A percentile compares a stretch with the other conserved stretches of the same genome.
Evolutionary conservation across 2,888 invertebrate genomes (phyloP).

Genomic region (Nemotelus pantherinus): DNA sequence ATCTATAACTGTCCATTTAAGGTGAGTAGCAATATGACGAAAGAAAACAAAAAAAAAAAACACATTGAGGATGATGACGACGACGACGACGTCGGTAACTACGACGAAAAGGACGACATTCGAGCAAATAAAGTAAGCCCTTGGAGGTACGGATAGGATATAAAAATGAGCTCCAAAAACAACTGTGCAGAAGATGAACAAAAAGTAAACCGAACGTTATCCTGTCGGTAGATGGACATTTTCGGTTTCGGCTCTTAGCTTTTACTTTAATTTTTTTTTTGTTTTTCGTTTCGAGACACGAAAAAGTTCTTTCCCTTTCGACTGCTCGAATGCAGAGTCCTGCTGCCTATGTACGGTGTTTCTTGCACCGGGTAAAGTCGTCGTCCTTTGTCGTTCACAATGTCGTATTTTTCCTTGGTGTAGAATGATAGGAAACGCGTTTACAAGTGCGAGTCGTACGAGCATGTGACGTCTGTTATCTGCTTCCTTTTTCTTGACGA

Average conservation of each 20-base stretch:
- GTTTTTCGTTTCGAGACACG: slow-evolving; percentile 37
- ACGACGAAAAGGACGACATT: slow-evolving; percentile 27
- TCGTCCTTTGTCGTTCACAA: slow-evolving; percentile 34
- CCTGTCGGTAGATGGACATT: slow-evolving; percentile 24
- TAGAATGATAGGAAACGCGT: slow-evolving; percentile 14
- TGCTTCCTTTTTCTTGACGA: slow-evolving; percentile 24
- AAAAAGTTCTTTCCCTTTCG: slow-evolving; percentile 49
- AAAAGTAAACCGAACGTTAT: slow-evolving; percentile 6
- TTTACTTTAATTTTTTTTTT: slow-evolving; percentile 12
- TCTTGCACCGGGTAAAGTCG: slow-evolving; percentile 32
- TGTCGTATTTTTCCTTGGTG: slow-evolving; percentile 24
- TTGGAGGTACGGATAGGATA: slow-evolving; percentile 39
- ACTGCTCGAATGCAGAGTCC: slow-evolving; percentile 7
- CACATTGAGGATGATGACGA: slow-evolving; percentile 4
- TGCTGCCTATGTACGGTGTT: slow-evolving; percentile 24
- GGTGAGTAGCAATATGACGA: slow-evolving; percentile 36
- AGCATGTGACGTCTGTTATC: slow-evolving; percentile 18
- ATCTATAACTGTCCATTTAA: slow-evolving; percentile 40
- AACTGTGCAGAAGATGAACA: slow-evolving; percentile 30
- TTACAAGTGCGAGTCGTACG: slow-evolving; percentile 4
- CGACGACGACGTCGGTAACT: slow-evolving; percentile 28
- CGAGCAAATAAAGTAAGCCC: slow-evolving; percentile 33
- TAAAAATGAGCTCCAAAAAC: slow-evolving; percentile 40
- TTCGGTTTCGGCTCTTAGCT: not conserved
- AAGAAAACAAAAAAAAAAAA: slow-evolving; percentile 22